Evolutionary conservation across 1,140 invertebrate species (phyloP).

Genomic region (Carcinoscorpius rotundicauda): DNA sequence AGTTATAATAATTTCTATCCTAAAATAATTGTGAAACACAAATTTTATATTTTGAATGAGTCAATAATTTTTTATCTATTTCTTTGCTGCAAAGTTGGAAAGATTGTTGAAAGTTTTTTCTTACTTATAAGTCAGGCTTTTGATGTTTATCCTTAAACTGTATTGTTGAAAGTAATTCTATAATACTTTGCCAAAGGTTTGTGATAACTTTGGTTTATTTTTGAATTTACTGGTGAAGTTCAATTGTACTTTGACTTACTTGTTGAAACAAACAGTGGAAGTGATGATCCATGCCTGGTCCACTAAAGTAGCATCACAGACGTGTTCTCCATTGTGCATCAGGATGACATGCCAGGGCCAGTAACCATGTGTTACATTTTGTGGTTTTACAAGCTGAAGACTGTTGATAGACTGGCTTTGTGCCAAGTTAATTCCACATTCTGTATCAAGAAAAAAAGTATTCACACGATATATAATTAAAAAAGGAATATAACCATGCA

Average conservation of each 20-base stretch:
- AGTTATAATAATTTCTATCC: too few relatives aligned
- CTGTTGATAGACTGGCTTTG: conserved; percentile 12
- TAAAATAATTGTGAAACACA: too few relatives aligned
- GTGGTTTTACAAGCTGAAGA: conserved; percentile 5
- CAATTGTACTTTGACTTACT: conserved; percentile 29
- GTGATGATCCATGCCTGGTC: conserved; percentile 69
- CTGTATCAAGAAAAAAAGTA: conserved; percentile 34
- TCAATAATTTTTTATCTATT: too few relatives aligned
- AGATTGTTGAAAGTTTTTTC: too few relatives aligned
- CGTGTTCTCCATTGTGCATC: conserved; percentile 66
- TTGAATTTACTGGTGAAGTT: too few relatives aligned
- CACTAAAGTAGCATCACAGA: conserved; percentile 71
- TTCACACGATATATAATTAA: conserved; percentile 5
- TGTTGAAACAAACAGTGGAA: conserved; percentile 77
- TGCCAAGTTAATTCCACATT: conserved; percentile 28
- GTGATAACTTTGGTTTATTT: too few relatives aligned
- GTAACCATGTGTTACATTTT: conserved; percentile 32
- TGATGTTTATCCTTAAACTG: too few relatives aligned
- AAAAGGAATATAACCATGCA: neutral
- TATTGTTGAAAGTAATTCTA: too few relatives aligned
- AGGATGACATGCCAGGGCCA: conserved; percentile 83
- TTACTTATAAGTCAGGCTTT: too few relatives aligned
- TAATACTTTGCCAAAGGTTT: too few relatives aligned
- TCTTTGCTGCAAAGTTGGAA: too few relatives aligned
- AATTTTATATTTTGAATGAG: too few relatives aligned